phyloP scores from a whole-genome alignment of 2,888 invertebrate species.

The Polyommatus iphigenia region DNA sequence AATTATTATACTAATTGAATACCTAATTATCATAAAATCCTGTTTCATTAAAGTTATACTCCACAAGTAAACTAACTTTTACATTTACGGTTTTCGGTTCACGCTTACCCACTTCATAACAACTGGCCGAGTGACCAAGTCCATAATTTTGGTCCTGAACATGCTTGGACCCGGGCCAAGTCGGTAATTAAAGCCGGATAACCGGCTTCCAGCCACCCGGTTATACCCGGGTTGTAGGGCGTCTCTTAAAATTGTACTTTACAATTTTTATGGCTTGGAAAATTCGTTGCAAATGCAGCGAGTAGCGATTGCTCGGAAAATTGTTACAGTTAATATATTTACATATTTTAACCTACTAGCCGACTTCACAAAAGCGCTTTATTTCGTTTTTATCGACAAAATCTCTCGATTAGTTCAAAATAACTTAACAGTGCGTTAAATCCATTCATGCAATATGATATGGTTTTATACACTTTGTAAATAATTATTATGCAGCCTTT shows the following conservation, averaged over 20 bases:
- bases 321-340: not conserved
- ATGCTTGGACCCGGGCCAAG: conserved; percentile 18
- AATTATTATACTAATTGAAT: no score
- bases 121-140: not conserved
- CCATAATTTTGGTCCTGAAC: conserved; percentile 23
- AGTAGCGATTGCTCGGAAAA: not conserved
- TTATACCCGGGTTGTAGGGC: not conserved
- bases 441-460: no score
- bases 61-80: not conserved
- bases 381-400: no score
- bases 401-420: no score
- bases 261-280: not conserved
- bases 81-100: conserved; percentile 4
- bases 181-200: conserved; percentile 25
- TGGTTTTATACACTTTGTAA: no score
- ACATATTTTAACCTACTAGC: not conserved
- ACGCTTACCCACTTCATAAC: not conserved
- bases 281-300: not conserved
- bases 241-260: conserved; percentile 2
- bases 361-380: not conserved
- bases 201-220: conserved; percentile 9
- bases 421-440: no score
- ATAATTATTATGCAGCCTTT: no score
- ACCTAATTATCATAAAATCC: no score
- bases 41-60: not conserved